These are phyloP conservation scores for Drosophila anceps DNA, from an alignment of 2,888 invertebrate genomes.

Conservation along the genomic window DNA sequence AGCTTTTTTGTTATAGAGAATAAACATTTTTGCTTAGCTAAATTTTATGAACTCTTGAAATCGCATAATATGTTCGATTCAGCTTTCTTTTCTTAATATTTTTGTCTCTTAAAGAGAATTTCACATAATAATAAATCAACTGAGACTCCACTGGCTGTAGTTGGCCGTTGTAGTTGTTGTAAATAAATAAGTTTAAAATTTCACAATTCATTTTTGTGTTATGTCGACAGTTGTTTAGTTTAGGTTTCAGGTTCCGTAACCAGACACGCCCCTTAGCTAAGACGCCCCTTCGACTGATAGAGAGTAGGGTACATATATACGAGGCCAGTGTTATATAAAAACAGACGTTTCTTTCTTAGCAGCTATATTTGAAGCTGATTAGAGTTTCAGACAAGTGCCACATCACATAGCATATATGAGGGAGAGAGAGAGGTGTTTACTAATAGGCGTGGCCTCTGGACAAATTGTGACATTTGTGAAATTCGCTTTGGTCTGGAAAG, in stretches of 20 bases:
- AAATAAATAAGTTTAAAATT: constrained; percentile 64
- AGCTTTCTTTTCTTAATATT: constrained; percentile 34
- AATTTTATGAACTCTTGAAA: background rate
- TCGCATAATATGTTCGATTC: constrained; percentile 1
- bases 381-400: constrained; percentile 62
- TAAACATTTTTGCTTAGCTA: constrained; percentile 1
- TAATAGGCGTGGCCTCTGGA: constrained; percentile 38
- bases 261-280: constrained; percentile 3
- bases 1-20: background rate
- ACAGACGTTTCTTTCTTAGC: constrained; percentile 58
- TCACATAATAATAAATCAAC: constrained; percentile 47
- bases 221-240: constrained; percentile 58
- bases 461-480: constrained; percentile 37
- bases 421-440: background rate
- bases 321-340: constrained; percentile 49
- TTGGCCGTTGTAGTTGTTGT: constrained; percentile 11
- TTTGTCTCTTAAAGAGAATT: constrained; percentile 41
- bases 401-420: background rate
- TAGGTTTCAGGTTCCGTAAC: constrained; percentile 41
- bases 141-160: constrained; percentile 29
- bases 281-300: background rate
- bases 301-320: background rate
- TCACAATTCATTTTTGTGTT: constrained; percentile 53
- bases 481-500: constrained; percentile 17
- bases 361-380: constrained; percentile 60